A percentile compares a stretch with the other conserved stretches of the same genome.
phyloP scores from a whole-genome alignment of 2,888 invertebrate genomes.

The Dicycla oo region DNA sequence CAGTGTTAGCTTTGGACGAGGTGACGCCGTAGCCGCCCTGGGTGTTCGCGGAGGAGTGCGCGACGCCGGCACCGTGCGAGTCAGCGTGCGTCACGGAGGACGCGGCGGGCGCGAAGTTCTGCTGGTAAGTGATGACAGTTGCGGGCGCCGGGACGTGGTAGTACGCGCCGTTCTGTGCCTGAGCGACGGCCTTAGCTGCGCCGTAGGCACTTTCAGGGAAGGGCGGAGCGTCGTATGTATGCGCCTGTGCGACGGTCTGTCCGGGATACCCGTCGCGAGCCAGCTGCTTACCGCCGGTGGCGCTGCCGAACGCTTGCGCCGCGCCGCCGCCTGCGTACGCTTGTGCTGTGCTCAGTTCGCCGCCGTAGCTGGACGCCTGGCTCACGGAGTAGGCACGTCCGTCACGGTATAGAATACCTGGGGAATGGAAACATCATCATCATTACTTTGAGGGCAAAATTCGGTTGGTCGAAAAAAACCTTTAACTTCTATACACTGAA shows the following conservation, averaged over 20 bases:
- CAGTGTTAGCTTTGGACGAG: constrained; percentile 77
- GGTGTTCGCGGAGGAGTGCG: constrained; percentile 79
- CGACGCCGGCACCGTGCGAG: constrained; percentile 75
- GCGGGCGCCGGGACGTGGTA: constrained; percentile 80
- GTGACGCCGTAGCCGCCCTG: constrained; percentile 72
- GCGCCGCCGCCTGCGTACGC: constrained; percentile 73
- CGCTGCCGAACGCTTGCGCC: constrained; percentile 63
- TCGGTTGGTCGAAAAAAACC: neutral
- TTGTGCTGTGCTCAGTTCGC: constrained; percentile 74
- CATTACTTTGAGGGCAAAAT: neutral
- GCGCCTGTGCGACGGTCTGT: constrained; percentile 72
- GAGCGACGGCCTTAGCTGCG: constrained; percentile 64
- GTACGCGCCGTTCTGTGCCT: constrained; percentile 69
- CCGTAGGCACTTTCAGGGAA: constrained; percentile 55
- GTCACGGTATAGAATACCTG: constrained; percentile 80
- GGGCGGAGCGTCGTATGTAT: constrained; percentile 44
- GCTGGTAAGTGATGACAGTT: constrained; percentile 80
- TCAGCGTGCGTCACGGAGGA: constrained; percentile 75
- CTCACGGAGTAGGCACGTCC: constrained; percentile 80
- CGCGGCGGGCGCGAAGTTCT: constrained; percentile 74
- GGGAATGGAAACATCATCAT: constrained; percentile 23
- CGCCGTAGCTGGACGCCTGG: constrained; percentile 76
- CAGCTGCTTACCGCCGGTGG: constrained; percentile 57
- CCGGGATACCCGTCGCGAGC: constrained; percentile 76
- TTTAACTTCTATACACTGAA: neutral